These are phyloP conservation scores for Aleadryas rufinucha DNA, from an alignment of 2,113 vertebrate species.

Conservation along the genomic window DNA sequence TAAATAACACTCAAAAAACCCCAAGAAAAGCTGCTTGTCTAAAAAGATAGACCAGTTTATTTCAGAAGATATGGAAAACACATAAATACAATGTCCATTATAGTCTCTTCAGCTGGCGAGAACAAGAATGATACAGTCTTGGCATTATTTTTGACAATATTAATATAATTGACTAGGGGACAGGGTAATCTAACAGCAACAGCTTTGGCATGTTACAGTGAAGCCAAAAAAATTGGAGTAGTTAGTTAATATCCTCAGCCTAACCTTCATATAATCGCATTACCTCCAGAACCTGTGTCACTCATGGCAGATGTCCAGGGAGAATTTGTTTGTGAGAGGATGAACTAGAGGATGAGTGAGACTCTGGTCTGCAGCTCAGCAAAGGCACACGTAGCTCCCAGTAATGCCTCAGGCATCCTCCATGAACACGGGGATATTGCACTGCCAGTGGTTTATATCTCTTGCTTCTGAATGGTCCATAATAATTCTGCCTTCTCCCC, in stretches of 20 bases:
- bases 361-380: neutral
- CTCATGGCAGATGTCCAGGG: neutral
- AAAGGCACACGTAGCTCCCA: neutral
- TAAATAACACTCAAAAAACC: neutral
- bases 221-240: neutral
- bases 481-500: neutral
- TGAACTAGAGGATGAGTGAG: neutral
- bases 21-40: neutral
- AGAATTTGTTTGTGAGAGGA: neutral
- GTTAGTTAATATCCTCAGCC: conserved; percentile 22
- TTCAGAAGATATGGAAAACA: conserved; percentile 1
- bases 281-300: conserved; percentile 18
- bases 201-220: conserved; percentile 5
- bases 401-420: neutral
- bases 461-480: neutral
- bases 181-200: conserved; percentile 24
- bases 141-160: conserved; percentile 25
- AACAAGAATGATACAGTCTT: neutral
- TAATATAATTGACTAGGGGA: neutral
- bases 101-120: neutral
- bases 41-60: neutral
- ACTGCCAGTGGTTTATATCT: neutral
- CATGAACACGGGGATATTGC: rapidly evolving
- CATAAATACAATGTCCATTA: neutral
- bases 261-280: neutral